Evolutionary conservation across 2,888 invertebrate genomes (phyloP).

Genomic region (Abrostola triplasia): DNA sequence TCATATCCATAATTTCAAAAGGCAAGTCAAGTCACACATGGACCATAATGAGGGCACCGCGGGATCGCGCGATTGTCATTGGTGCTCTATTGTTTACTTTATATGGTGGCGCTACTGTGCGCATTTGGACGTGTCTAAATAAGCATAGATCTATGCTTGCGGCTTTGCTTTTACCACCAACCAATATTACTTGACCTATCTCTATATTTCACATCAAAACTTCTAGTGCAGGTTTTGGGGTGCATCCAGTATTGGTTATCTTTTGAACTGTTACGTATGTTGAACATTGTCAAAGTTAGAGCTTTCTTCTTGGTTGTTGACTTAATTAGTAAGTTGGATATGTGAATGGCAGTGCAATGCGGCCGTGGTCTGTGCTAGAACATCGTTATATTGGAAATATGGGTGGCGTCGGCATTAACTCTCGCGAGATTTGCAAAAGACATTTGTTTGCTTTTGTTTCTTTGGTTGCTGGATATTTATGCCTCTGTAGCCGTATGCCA

Average conservation of each 20-base stretch:
- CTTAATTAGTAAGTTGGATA: constrained; percentile 88
- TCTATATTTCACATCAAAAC: constrained; percentile 30
- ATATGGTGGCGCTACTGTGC: constrained; percentile 84
- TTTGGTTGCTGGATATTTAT: constrained; percentile 47
- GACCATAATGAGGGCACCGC: constrained; percentile 79
- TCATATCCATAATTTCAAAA: constrained; percentile 62
- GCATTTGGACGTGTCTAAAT: constrained; percentile 85
- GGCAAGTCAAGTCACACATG: constrained; percentile 73
- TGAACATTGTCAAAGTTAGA: constrained; percentile 87
- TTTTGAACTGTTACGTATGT: constrained; percentile 82
- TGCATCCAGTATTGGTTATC: constrained; percentile 65
- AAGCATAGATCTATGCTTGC: constrained; percentile 85
- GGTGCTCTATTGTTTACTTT: constrained; percentile 85
- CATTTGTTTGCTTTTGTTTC: constrained; percentile 62
- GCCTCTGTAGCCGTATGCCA: constrained; percentile 21
- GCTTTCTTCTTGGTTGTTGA: constrained; percentile 85
- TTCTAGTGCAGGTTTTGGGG: constrained; percentile 42
- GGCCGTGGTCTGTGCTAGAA: constrained; percentile 75
- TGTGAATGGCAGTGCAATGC: constrained; percentile 88
- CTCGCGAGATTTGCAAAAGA: constrained; percentile 66
- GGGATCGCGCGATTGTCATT: constrained; percentile 80
- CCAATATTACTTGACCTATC: constrained; percentile 65
- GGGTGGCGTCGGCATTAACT: constrained; percentile 73
- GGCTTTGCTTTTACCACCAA: constrained; percentile 75
- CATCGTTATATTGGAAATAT: constrained; percentile 86